Percentiles rank a stretch among this genome's conserved stretches.
These are phyloP conservation scores for Trisateles emortualis DNA, from an alignment of 2,888 invertebrate genomes.

Conservation along the genomic window DNA sequence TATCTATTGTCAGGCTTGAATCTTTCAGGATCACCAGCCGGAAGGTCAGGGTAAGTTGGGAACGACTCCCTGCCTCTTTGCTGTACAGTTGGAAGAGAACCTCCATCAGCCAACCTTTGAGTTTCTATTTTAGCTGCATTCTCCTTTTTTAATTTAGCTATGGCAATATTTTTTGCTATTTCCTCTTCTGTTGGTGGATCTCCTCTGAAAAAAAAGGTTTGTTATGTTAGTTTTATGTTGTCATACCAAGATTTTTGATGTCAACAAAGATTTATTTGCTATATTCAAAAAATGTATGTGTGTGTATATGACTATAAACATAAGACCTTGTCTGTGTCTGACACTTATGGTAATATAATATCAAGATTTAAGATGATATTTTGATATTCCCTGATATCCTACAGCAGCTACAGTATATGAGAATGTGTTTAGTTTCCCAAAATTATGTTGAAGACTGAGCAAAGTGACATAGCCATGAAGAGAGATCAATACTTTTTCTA, in stretches of 20 bases:
- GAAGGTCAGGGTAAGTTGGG: constrained; percentile 89
- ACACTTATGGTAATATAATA: too few species aligned
- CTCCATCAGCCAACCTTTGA: constrained; percentile 83
- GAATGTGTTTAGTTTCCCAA: too few species aligned
- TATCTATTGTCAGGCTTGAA: constrained; percentile 38
- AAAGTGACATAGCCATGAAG: too few species aligned
- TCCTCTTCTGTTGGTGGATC: constrained; percentile 92
- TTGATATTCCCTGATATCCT: too few species aligned
- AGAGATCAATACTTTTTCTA: too few species aligned
- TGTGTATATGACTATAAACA: too few species aligned
- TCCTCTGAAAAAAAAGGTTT: constrained; percentile 57
- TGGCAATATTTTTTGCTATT: constrained; percentile 89
- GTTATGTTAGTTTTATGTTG: not conserved
- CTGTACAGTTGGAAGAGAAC: constrained; percentile 62
- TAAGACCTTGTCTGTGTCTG: too few species aligned
- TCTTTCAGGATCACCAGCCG: constrained; percentile 69
- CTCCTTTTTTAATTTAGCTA: constrained; percentile 90
- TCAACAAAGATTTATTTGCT: too few species aligned
- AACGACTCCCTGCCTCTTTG: constrained; percentile 74
- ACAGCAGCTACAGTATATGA: too few species aligned
- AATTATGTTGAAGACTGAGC: too few species aligned
- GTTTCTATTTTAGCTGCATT: constrained; percentile 91
- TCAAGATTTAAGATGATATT: too few species aligned
- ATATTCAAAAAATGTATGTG: too few species aligned
- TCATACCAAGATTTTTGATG: not conserved